Base-by-base conservation (phyloP, 2,797 vertebrate genomes). In the Babyrousa celebensis region DNA sequence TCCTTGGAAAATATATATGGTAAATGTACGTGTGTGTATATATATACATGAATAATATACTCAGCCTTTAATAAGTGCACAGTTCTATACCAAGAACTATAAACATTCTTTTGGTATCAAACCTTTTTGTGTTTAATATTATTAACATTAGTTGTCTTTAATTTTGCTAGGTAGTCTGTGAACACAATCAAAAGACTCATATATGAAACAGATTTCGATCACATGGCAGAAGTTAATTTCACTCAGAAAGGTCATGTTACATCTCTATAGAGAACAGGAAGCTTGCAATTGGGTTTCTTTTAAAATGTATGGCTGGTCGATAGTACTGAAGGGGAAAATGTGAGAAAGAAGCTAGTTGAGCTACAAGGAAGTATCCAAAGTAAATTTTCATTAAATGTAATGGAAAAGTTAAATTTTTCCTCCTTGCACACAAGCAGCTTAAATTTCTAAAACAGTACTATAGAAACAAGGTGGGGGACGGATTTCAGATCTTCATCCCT, bases 341-440 rank as follows among this genome's bases (percentile, higher is more conserved):
- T 93, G 58, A 85, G 62, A 84, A 97, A 89, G 29, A 93, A 95
- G 83, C 91, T 94, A 94, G 77, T 63, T 95, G 74, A 89, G 14
- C 43, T 67, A 82, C 78, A 89, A 88, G 67, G 32, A 89, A 89
- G 40, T 85, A 89, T 83, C 63, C 83, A 58, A 89, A 95, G 71
- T 80, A 86, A 79, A 70, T 25, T 80, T 62, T 96, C 71, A 65
- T 87, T 75, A 84, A 85, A 83, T 52, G 20, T 67, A 80, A 77
- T 85, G n/a, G 27, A 40, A 95, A 92, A 72, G 12, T 74, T 94
- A 58, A 83, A 85, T 87, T 75, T 48, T 75, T 67, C 12, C 21
- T 83, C 40, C 43, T 78, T 90, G 54, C 5, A 56, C 40, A 40
- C 21, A 87, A 85, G 58, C 58, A 83, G 10, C 25, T 92, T 56